These are phyloP conservation scores for Morus bassanus DNA, from an alignment of 2,797 vertebrate genomes.

Conservation along the genomic window DNA sequence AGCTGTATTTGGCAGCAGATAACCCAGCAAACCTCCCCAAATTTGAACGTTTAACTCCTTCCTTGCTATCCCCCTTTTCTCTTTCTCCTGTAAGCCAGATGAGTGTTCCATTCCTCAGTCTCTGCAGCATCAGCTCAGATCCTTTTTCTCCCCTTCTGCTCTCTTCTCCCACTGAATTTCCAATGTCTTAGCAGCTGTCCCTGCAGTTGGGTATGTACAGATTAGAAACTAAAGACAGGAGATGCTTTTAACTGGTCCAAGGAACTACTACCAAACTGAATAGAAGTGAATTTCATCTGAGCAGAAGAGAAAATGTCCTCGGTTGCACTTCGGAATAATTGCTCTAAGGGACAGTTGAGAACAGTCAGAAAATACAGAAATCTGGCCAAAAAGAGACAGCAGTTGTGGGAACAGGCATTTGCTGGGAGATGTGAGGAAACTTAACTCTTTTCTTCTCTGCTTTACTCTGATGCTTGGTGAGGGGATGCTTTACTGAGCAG, in stretches of 20 bases:
- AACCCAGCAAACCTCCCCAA: neutral
- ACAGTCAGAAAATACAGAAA: constrained; percentile 36
- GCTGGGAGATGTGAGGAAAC: neutral
- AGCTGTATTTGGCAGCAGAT: neutral
- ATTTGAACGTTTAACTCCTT: neutral
- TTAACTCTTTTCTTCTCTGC: neutral
- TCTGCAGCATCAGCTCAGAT: neutral
- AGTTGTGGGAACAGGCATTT: constrained; percentile 1
- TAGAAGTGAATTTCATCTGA: constrained; percentile 3
- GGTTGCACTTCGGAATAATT: constrained; percentile 37
- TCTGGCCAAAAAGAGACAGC: constrained; percentile 38
- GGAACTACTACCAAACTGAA: neutral
- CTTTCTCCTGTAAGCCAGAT: neutral
- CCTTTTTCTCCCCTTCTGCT: neutral
- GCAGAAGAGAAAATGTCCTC: constrained; percentile 44
- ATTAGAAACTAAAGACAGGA: neutral
- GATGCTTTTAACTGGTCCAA: neutral
- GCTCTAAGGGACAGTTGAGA: constrained; percentile 4
- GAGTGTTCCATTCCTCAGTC: neutral
- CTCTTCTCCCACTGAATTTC: neutral
- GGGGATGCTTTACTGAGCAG: neutral
- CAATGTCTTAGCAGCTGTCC: neutral
- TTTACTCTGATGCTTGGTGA: neutral
- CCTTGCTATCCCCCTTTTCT: no score
- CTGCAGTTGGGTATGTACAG: fast-evolving